phyloP scores from a whole-genome alignment of 2,888 invertebrate genomes.

The Neoaliturus tenellus region DNA sequence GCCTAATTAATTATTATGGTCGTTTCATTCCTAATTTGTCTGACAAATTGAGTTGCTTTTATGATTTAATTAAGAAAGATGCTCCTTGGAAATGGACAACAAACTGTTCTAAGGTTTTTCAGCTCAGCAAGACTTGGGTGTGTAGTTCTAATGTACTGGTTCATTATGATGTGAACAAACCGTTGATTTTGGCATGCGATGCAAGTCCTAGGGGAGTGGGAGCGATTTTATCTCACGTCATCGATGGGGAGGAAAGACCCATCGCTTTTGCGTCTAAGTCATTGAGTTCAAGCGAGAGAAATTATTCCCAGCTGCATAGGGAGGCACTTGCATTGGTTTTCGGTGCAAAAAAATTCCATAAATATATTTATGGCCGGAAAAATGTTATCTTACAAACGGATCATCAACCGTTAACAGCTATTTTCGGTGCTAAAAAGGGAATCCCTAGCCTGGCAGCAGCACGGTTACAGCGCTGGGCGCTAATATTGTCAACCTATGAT shows the following conservation, averaged over 20 bases:
- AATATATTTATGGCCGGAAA: background rate
- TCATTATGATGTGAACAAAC: background rate
- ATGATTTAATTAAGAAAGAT: background rate
- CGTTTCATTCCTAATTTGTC: background rate
- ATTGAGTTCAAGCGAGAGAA: background rate
- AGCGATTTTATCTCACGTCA: background rate
- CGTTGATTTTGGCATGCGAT: background rate
- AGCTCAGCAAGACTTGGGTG: background rate
- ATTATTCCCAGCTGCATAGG: background rate
- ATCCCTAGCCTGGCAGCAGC: conserved; percentile 39
- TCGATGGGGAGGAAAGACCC: background rate
- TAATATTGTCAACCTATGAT: conserved; percentile 26
- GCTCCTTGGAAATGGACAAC: background rate
- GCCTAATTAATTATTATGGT: background rate
- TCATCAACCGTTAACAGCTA: background rate
- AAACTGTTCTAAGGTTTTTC: background rate
- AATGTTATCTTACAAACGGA: background rate
- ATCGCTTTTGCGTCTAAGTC: background rate
- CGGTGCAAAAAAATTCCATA: background rate
- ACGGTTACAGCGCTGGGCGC: conserved; percentile 29
- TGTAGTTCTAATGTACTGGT: background rate
- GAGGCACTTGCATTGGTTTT: background rate
- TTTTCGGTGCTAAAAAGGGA: conserved; percentile 34
- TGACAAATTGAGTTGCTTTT: background rate
- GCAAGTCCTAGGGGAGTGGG: background rate